Evolutionary conservation across 37 sponge, comb jelly and placozoan genomes (phyloP).

Genomic region (Theonella swinhoei): DNA sequence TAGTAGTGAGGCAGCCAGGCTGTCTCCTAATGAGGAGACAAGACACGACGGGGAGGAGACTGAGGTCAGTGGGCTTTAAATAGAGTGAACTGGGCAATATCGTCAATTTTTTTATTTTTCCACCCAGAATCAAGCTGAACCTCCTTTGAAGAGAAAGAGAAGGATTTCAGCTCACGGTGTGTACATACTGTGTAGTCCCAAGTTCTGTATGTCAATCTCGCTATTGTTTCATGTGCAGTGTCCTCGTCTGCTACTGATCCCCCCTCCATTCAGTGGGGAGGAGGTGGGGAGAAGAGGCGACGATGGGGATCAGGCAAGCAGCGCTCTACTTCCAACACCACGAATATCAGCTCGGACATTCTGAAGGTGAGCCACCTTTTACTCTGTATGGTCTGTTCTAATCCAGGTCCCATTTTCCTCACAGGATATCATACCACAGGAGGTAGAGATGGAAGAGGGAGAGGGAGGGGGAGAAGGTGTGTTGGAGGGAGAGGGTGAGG

Average conservation of each 20-base stretch:
- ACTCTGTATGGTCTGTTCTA: neutral
- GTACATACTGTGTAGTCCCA: neutral
- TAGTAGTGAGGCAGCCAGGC: neutral
- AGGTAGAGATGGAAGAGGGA: constrained; percentile 11
- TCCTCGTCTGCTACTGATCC: neutral
- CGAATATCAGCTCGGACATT: constrained; percentile 60
- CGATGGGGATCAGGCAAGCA: constrained; percentile 57
- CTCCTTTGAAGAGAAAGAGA: constrained; percentile 11
- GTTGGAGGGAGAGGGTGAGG: constrained; percentile 15
- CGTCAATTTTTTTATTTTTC: neutral
- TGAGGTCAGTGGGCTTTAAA: constrained; percentile 9
- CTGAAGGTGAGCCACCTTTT: constrained; percentile 35
- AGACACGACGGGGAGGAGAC: neutral
- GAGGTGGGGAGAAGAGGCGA: constrained; percentile 28
- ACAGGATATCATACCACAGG: constrained; percentile 53
- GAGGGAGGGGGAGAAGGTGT: neutral
- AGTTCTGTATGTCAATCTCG: neutral
- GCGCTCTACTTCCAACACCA: constrained; percentile 2
- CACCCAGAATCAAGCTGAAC: neutral
- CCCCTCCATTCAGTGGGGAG: neutral
- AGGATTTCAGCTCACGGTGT: constrained; percentile 20
- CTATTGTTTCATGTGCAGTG: neutral
- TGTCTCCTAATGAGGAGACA: neutral
- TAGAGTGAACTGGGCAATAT: neutral
- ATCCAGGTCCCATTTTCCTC: neutral